phyloP scores from a whole-genome alignment of 2,888 invertebrate genomes.

The Metacarcinus magister region DNA sequence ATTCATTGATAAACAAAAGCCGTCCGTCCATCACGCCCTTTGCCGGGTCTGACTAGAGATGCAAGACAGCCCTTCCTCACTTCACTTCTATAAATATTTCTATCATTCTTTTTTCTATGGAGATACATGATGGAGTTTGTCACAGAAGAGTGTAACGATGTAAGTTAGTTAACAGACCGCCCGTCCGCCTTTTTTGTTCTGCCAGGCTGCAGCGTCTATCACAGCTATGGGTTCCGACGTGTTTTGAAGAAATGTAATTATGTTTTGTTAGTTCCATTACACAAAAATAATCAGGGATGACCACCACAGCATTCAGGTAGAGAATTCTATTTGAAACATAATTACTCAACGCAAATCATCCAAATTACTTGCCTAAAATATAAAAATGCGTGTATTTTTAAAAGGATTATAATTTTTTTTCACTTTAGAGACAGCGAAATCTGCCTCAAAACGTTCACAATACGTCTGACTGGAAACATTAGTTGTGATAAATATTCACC shows the following conservation, averaged over 20 bases:
- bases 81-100: background rate
- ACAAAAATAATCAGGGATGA: slow-evolving; percentile 46
- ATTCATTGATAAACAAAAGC: background rate
- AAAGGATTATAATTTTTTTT: background rate
- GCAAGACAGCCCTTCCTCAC: background rate
- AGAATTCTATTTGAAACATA: slow-evolving; percentile 53
- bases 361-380: background rate
- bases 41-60: background rate
- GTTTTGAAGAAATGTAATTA: slow-evolving; percentile 31
- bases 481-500: background rate
- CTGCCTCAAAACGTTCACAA: background rate
- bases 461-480: background rate
- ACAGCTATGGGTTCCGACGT: background rate
- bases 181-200: background rate
- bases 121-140: slow-evolving; percentile 22
- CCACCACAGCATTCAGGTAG: slow-evolving; percentile 46
- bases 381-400: background rate
- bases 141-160: background rate
- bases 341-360: slow-evolving; percentile 42
- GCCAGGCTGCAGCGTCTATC: background rate
- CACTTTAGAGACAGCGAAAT: background rate
- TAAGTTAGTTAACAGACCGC: background rate
- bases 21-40: background rate
- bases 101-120: background rate
- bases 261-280: slow-evolving; percentile 40